These are phyloP conservation scores for Hypomesus transpacificus DNA, from an alignment of 2,113 vertebrate species.

Conservation along the genomic window DNA sequence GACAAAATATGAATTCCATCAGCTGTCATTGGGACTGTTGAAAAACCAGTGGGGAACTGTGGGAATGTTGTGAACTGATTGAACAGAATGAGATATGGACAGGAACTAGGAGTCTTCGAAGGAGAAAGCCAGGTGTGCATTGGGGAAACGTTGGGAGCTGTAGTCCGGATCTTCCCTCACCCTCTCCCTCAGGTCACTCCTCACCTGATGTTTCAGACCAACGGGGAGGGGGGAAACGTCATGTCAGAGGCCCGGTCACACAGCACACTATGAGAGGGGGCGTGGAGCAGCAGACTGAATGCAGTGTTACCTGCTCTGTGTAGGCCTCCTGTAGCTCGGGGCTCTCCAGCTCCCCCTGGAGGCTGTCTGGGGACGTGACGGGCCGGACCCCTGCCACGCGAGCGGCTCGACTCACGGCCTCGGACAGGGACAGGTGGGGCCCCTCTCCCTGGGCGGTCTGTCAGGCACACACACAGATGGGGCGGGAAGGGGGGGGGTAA, in stretches of 20 bases:
- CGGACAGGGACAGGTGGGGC: constrained; percentile 79
- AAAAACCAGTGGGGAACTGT: not conserved
- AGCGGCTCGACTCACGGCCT: constrained; percentile 79
- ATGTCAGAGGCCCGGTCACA: not conserved
- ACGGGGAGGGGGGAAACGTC: not conserved
- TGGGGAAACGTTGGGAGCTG: constrained; percentile 78
- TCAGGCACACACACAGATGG: not conserved
- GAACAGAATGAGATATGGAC: not conserved
- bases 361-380: constrained; percentile 72
- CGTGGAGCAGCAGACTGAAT: not conserved
- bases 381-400: constrained; percentile 74
- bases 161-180: constrained; percentile 78
- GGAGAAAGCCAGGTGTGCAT: constrained; percentile 76
- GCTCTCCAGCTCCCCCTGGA: constrained; percentile 77
- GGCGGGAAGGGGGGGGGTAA: not conserved
- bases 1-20: not conserved
- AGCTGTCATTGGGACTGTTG: not conserved
- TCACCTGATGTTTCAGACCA: constrained; percentile 64
- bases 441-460: constrained; percentile 82
- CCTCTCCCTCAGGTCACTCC: constrained; percentile 75
- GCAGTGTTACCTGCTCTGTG: constrained; percentile 69
- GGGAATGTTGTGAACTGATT: constrained; percentile 10
- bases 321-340: constrained; percentile 80
- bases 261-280: not conserved
- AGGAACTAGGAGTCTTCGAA: constrained; percentile 66